Base-by-base conservation (phyloP, 92 coral and sea anemone species). In the Zoanthus solanderi region DNA sequence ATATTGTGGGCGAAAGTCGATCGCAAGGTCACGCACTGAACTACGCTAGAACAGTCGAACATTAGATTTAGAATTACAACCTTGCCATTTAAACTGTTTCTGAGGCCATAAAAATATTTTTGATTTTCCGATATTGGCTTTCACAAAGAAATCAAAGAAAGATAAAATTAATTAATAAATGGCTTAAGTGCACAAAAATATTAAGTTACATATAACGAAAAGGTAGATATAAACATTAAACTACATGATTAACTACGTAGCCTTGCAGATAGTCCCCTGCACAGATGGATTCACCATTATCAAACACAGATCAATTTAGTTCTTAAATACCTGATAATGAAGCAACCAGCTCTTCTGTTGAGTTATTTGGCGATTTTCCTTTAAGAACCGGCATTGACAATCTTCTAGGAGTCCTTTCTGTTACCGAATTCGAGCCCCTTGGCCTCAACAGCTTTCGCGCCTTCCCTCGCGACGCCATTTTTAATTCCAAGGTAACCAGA, bases 401-500 rank as follows among this genome's bases (percentile, higher is more conserved):
- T 63, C 85, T 53, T 45, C 85, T 71, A n/a, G 58, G 7, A 1
- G 46, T 65, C 28, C 16, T 11, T 81, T 81, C 66, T 47, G 29
- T 14, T 6, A 28, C 85, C 66, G 85, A 66, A 81, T 65, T 18
- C 47, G 85, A 45, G 85, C 31, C 85, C 14, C 75, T 47, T 7
- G 71, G 75, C 47, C 85, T 81, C 85, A 29, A 47, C 37, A 81
- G 63, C 46, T 65, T 88, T 91, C 87, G 94, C 90, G 94, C 94
- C 84, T 89, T 91, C 52, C 92, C 76, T 17, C 90, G 87, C 75
- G 94, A 91, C 94, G 94, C 94, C 94, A 91, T 91, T 80, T 91
- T 86, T 91, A 85, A 88, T 91, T 88, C 90, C 94, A 81, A 46
- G 85, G 85, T 81, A 66, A 81, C 85, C 85, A 81, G 73, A 32